Base-by-base conservation (phyloP, 2,113 vertebrate species). In the Carlito syrichta region DNA sequence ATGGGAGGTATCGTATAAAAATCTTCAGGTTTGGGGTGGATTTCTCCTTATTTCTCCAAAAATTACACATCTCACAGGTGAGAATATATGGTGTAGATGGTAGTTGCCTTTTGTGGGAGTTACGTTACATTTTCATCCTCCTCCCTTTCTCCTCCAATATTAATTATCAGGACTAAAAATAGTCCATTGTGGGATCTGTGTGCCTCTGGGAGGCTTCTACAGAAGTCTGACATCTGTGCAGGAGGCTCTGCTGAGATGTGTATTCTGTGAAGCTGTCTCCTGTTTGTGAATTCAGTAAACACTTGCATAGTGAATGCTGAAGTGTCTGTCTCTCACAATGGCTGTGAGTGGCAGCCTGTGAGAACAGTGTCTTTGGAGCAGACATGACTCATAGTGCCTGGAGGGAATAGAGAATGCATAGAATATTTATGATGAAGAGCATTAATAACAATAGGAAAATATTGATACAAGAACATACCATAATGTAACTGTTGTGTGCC, bases 81-180 rank as follows among this genome's bases (percentile, higher is more conserved):
- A 97, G 89, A 97, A 95, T 96, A 95, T 96, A 96, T 92, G 77
- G 88, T 69, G 48, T 60, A 74, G 35, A 92, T 92, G 95, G 90
- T 97, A 98, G 97, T 97, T 98, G 97, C 91, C 91, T 98, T 98
- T 94, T 86, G 73, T 95, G 86, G 56, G 87, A 85, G 77, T 77
- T 96, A n/a, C 95, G 77, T 77, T 96, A n/a, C 95, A 84, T 92
- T 96, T 96, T 56, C 97, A 93, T 95, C 45, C 97, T 97, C 97
- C 96, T 88, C 0, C 56, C 95, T 96, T 96, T n/a, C 19, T 98
- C 92, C 71, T 98, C 96, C 97, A 68, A 97, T 96, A 92, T 97
- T 98, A 98, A 98, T 96, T 98, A 98, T 98, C 87, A 92, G 78
- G 74, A 96, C 98, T 98, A 98, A 98, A 98, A 98, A 98, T 98